A percentile compares a stretch with the other conserved stretches of the same genome.
Evolutionary conservation across 2,888 invertebrate genomes (phyloP).

Genomic region (Acanthosepion pharaonis): DNA sequence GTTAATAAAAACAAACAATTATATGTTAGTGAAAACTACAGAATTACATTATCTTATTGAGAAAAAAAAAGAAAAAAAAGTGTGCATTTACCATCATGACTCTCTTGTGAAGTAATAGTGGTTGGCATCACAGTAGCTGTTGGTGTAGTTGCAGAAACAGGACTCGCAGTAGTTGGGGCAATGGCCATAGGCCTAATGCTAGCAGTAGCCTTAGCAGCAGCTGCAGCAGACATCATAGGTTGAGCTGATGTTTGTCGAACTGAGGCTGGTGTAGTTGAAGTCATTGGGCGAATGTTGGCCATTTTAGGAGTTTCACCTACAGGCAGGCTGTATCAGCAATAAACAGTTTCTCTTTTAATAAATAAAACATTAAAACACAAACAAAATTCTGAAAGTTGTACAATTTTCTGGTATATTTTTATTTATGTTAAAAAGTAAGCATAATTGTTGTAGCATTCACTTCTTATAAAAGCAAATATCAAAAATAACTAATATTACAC

Average conservation of each 20-base stretch:
- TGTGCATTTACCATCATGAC: slow-evolving; percentile 55
- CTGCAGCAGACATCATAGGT: slow-evolving; percentile 65
- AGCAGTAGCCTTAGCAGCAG: slow-evolving; percentile 84
- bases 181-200: slow-evolving; percentile 93
- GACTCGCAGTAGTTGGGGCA: slow-evolving; percentile 73
- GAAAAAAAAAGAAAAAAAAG: background rate
- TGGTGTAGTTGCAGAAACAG: slow-evolving; percentile 58
- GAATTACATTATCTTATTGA: background rate
- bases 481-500: slow-evolving; percentile 54
- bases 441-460: too few relatives aligned
- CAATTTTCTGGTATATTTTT: background rate
- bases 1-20: background rate
- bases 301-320: slow-evolving; percentile 80
- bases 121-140: slow-evolving; percentile 66
- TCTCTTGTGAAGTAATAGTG: slow-evolving; percentile 65
- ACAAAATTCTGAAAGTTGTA: background rate
- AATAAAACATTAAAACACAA: background rate
- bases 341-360: background rate
- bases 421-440: too few relatives aligned
- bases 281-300: slow-evolving; percentile 94
- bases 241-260: slow-evolving; percentile 62
- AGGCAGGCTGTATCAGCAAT: slow-evolving; percentile 53
- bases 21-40: background rate
- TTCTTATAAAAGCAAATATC: background rate
- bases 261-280: slow-evolving; percentile 79